Base-by-base conservation (phyloP, 1,140 invertebrate genomes). In the Aradophagus sp. region DNA sequence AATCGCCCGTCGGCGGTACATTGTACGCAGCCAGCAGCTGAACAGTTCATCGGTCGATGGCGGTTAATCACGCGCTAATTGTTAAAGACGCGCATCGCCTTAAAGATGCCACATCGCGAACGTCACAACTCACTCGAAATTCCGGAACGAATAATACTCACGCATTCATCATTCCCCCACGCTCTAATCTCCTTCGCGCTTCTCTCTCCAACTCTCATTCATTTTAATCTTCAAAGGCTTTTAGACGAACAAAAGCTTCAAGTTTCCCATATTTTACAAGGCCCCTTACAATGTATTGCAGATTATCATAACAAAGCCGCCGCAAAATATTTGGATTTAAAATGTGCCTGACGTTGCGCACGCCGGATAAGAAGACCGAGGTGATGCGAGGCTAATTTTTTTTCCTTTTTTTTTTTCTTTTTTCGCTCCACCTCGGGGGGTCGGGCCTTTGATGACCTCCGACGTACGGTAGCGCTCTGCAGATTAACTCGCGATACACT, bases 191-290 rank as follows among this genome's bases (percentile, higher is more conserved):
- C 36, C 44, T 47, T 26, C 17, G 19, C 32, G 26, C 59, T 52
- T 41, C 58, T 70, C 67, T 58, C 58, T 56, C 44, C 36, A 56
- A 50, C 44, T 50, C 58, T 70, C 67, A 70, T 58, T 47, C 58
- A 70, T 63, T 65, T 71, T 71, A 58, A 71, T 71, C 67, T 65
- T 59, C 53, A 71, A 71, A 59, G 67, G 53, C 59, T 63, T 71
- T 71, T 65, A 59, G 52, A 50, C 32, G 52, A 59, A 71, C 67
- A 59, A 71, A 65, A 63, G 67, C 58, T 52, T 63, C 32, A 17
- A 38, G 52, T 70, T 63, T 58, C 29, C 44, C 59, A 58, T 70
- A 70, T 70, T 70, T 70, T 70, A 70, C 56, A 56, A 70, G 38
- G n/a, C n/a, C n/a, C 39, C 52, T 70, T 58, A 52, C 58, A 42